Evolutionary conservation across 2,888 invertebrate genomes (phyloP), one percentile per base, ranked within the genome.

Genomic region (Andricus quercusramuli): DNA sequence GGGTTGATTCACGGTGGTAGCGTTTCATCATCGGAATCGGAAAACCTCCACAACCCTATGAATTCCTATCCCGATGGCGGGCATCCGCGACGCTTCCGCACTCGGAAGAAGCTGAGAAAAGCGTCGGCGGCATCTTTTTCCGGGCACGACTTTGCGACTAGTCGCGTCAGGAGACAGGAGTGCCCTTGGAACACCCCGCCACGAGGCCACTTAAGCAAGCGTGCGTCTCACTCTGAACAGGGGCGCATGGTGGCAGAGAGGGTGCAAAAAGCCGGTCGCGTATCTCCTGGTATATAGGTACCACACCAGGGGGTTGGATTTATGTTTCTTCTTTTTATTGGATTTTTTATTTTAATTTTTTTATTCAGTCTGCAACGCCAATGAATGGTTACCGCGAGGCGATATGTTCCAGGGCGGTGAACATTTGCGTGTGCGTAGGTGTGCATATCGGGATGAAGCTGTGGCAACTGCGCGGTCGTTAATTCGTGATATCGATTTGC

Each of bases 51-150:
- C 65, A 32, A 8, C 29, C n/a, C 74, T 82, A 86, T 92, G 86
- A 20, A 83, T 66, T 82, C 91, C 92, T 90, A 89, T 81, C 86
- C 85, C 83, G 85, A 85, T 92, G 92, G 92, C 92, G 92, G 92
- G 92, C 91, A 90, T 86, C 89, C 90, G 92, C 92, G 92, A 92
- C 92, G 91, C 91, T 90, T 90, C 86, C 90, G 83, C 90, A 88
- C 90, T 90, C 90, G 87, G 87, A 92, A 92, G 91, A 87, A 91
- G 86, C 85, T 88, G 88, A 79, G 85, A 90, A 92, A 90, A 91
- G 90, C 86, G 87, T 83, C 83, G 80, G 83, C 78, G 82, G 85
- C 89, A 88, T 90, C 91, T 91, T 90, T 91, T 90, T 90, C 89
- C 83, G 78, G 67, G 74, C 70, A 78, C 80, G 86, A 87, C 89